Base-by-base conservation (phyloP, 2,113 vertebrate genomes). In the Montifringilla adamsi region DNA sequence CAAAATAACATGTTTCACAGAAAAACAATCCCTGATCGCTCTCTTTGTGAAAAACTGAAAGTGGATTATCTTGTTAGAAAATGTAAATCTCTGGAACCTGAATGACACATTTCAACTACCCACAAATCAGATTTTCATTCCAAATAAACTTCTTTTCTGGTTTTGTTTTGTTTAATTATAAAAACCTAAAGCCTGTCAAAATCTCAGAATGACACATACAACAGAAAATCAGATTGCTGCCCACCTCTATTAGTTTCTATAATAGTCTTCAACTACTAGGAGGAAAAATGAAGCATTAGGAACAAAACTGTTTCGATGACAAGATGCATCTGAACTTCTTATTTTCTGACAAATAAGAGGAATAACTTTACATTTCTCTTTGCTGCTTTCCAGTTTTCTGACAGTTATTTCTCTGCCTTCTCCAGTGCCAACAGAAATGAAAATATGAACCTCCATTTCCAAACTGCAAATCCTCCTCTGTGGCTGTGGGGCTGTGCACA, bases 191-290 rank as follows among this genome's bases (percentile, higher is more conserved):
- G 72, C 72, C 69, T 94, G 89, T 95, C 92, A 97, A 91, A 93
- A 88, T 90, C 92, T 88, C 83, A 41, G 78, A 86, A 84, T 93
- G 95, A 95, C 91, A 91, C 59, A 80, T 35, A 74, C 75, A 83
- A 90, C 85, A 94, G 85, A 95, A 96, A 96, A 94, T 88, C 93
- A 77, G 66, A 77, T 92, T 93, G 85, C 83, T 95, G 93, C 93
- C 96, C 94, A 95, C 85, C 79, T 86, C 82, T 93, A 90, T 93
- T 92, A 90, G 86, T 90, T 96, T 93, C 96, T 86, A 83, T 92
- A 96, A 95, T 60, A 86, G 95, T 94, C 66, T 89, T 84, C 93
- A 92, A 86, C 77, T 93, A 90, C 64, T 55, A 88, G 86, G 37
- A 94, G 52, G 69, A 91, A 95, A 96, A 92, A 80, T 88, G 91